Evolutionary conservation across 2,888 invertebrate genomes (phyloP).

Genomic region (Chymomyza amoena): DNA sequence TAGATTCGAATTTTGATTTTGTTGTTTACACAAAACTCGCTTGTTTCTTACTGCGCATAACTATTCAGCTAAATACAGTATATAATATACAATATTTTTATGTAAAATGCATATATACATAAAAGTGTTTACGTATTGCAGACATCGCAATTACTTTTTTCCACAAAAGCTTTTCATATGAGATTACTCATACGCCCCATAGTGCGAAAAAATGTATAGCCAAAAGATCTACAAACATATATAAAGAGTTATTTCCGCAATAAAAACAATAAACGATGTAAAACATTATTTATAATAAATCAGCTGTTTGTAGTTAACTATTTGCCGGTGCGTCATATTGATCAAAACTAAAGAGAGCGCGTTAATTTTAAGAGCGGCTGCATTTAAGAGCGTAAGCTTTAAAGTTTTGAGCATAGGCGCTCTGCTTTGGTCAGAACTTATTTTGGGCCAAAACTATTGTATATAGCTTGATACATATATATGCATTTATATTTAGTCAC

Average conservation of each 20-base stretch:
- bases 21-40: not conserved
- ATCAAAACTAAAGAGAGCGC: not conserved
- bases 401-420: not conserved
- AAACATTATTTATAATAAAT: not conserved
- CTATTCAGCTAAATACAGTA: not conserved
- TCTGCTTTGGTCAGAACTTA: not conserved
- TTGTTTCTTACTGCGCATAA: not conserved
- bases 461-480: not conserved
- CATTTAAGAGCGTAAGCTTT: not conserved
- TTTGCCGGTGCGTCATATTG: not conserved
- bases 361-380: not conserved
- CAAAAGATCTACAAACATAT: too few species aligned
- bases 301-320: not conserved
- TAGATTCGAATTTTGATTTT: not conserved
- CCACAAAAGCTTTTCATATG: not conserved
- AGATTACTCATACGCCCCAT: not conserved
- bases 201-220: not conserved
- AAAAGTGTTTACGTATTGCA: not conserved
- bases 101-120: not conserved
- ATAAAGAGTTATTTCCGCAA: not conserved
- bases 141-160: not conserved
- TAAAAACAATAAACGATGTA: not conserved
- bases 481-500: slow-evolving; percentile 2
- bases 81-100: not conserved
- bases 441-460: not conserved